These are phyloP conservation scores for Vespertilio murinus DNA, from an alignment of 2,797 vertebrate species.

Conservation along the genomic window DNA sequence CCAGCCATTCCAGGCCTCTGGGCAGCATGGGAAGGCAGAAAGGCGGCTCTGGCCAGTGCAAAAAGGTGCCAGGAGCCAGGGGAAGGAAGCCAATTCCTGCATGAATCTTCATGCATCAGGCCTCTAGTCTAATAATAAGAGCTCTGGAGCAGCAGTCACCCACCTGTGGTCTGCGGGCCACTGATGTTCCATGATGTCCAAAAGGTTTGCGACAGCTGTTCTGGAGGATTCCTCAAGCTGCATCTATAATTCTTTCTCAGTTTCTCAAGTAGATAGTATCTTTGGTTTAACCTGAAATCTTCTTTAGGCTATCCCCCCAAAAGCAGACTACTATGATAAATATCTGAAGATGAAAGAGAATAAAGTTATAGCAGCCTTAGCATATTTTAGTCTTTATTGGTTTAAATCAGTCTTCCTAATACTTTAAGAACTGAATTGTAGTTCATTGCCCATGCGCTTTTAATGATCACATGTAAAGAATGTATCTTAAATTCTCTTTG, in stretches of 20 bases:
- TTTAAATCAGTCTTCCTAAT: conserved; percentile 64
- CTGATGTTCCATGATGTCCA: too few species aligned
- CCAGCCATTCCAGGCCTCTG: too few species aligned
- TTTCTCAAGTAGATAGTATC: conserved; percentile 37
- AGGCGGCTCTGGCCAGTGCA: too few species aligned
- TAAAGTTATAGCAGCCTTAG: conserved; percentile 52
- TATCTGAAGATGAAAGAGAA: conserved; percentile 69
- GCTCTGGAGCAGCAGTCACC: too few species aligned
- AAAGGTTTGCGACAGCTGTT: neutral
- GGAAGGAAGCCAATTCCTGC: too few species aligned
- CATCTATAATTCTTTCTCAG: conserved; percentile 4
- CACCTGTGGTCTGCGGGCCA: too few species aligned
- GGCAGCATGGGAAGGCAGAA: too few species aligned
- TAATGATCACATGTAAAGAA: conserved; percentile 63
- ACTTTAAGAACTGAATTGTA: conserved; percentile 53
- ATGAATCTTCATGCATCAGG: too few species aligned
- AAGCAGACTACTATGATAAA: conserved; percentile 58
- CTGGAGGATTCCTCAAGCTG: neutral
- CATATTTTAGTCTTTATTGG: conserved; percentile 66
- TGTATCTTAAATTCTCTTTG: conserved; percentile 70
- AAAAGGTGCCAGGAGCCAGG: too few species aligned
- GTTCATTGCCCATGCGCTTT: conserved; percentile 67
- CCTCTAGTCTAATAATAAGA: too few species aligned
- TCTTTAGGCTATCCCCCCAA: neutral
- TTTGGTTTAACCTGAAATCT: conserved; percentile 47